Percentiles rank a stretch among this genome's conserved stretches.
phyloP scores from a whole-genome alignment of 2,888 invertebrate genomes.

The Drosophila yooni region DNA sequence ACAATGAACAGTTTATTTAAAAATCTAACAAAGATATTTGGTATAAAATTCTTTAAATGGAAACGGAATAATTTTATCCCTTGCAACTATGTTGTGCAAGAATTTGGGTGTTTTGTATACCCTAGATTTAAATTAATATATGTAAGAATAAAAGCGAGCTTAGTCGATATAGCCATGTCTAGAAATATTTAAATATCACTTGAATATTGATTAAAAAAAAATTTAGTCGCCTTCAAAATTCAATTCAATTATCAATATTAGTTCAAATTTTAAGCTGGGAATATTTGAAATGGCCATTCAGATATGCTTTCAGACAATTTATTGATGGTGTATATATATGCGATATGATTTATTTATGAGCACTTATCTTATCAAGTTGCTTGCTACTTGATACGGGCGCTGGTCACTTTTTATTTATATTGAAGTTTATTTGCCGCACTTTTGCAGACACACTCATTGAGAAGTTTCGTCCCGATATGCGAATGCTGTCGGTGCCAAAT shows the following conservation, averaged over 20 bases:
- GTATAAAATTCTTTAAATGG: not conserved
- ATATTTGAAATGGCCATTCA: not conserved
- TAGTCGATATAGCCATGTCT: too few species aligned
- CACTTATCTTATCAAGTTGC: not conserved
- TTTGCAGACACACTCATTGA: conserved; percentile 94
- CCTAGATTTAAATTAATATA: not conserved
- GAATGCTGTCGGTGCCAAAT: conserved; percentile 93
- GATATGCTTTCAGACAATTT: not conserved
- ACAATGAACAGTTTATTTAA: not conserved
- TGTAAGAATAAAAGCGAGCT: not conserved
- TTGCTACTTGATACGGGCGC: not conserved
- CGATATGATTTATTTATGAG: not conserved
- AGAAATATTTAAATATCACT: not conserved
- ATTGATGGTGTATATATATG: not conserved
- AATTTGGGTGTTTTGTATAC: not conserved
- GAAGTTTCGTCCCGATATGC: conserved; percentile 99
- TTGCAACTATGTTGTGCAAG: not conserved
- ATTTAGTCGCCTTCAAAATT: not conserved
- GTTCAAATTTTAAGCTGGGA: not conserved
- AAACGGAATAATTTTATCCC: not conserved
- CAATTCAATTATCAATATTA: not conserved
- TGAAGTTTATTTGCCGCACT: not conserved
- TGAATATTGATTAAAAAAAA: not conserved
- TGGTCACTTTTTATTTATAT: not conserved
- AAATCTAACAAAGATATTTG: not conserved